phyloP scores from a whole-genome alignment of 37 sponge, comb jelly and placozoan species.

The Aphrocallistes beatrix region DNA sequence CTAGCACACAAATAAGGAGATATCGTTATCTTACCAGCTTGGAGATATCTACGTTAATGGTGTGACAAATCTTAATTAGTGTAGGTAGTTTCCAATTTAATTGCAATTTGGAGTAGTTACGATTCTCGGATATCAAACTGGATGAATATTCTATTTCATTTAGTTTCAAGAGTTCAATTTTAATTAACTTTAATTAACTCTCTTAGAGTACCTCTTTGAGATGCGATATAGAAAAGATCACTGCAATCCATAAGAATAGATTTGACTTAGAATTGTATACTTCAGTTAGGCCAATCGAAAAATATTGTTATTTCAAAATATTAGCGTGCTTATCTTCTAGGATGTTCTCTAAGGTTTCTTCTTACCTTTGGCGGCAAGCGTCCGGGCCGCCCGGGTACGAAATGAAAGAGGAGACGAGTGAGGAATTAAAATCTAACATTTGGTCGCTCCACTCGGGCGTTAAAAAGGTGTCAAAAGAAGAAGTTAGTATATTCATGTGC shows the following conservation, averaged over 20 bases:
- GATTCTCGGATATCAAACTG: background rate
- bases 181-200: too few species aligned
- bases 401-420: background rate
- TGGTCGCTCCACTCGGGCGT: constrained; percentile 2
- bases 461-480: background rate
- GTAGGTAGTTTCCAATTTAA: background rate
- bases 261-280: too few species aligned
- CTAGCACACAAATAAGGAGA: background rate
- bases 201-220: too few species aligned
- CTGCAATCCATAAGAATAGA: too few species aligned
- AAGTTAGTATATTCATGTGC: background rate
- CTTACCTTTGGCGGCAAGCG: background rate
- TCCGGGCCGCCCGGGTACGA: background rate
- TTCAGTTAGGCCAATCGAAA: too few species aligned
- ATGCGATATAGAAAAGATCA: too few species aligned
- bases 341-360: background rate
- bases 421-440: background rate
- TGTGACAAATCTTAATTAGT: background rate
- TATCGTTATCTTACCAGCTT: background rate
- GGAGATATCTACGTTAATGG: background rate
- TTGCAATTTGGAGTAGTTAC: background rate
- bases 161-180: too few species aligned
- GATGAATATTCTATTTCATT: too few species aligned
- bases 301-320: too few species aligned
- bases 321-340: too few species aligned